Conservation (phyloP, 2,888 invertebrate genomes). For the Ephialtes manifestator region DNA sequence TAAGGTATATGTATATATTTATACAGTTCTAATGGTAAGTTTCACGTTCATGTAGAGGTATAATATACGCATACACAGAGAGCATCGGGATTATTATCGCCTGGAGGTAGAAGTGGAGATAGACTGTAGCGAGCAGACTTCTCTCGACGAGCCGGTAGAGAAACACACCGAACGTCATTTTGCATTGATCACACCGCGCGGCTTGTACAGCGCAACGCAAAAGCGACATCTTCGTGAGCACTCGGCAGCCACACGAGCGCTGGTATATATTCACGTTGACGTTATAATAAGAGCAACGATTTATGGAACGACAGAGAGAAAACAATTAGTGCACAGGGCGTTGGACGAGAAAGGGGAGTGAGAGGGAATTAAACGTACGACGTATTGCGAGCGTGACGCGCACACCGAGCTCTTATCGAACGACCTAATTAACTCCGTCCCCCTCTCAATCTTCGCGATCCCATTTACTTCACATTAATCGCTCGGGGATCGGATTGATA, state of each 20-base stretch:
- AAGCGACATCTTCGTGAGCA: conserved; percentile 38
- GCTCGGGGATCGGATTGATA: conserved; percentile 23
- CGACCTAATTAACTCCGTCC: conserved; percentile 61
- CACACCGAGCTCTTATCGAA: conserved; percentile 57
- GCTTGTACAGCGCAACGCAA: background rate
- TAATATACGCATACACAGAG: conserved; percentile 1
- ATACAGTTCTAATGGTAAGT: background rate
- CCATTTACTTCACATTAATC: conserved; percentile 5
- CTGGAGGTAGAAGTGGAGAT: conserved; percentile 35
- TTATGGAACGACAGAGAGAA: conserved; percentile 68
- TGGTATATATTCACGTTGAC: conserved; percentile 65
- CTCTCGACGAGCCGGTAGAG: conserved; percentile 28
- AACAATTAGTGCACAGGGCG: conserved; percentile 58
- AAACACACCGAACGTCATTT: conserved; percentile 26
- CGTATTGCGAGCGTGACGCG: conserved; percentile 59
- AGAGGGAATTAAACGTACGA: conserved; percentile 52
- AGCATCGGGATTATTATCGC: conserved; percentile 42
- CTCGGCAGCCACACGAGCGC: conserved; percentile 26
- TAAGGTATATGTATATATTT: background rate
- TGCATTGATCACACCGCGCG: conserved; percentile 43
- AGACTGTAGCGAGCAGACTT: conserved; percentile 37
- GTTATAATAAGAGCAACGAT: conserved; percentile 67
- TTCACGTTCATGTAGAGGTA: conserved; percentile 11
- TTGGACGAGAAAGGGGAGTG: conserved; percentile 22
- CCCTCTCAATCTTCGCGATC: conserved; percentile 36